Percentiles rank a stretch among this genome's conserved stretches.
phyloP scores from a whole-genome alignment of 2,888 invertebrate species.

The Rosalia funebris region DNA sequence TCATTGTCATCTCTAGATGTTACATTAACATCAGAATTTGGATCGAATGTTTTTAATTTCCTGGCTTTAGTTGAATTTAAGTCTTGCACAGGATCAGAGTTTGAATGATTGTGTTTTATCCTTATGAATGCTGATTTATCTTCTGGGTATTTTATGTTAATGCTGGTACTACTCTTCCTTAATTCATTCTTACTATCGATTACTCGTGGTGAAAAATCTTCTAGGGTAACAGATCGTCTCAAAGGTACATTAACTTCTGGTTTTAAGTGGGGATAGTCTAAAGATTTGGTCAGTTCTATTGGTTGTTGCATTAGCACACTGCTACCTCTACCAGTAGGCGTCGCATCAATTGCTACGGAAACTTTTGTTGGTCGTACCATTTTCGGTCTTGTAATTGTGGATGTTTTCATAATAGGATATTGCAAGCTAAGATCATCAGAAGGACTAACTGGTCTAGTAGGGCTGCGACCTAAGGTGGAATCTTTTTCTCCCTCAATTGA shows the following conservation, averaged over 20 bases:
- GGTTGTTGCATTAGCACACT: conserved; percentile 81
- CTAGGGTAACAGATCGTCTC: conserved; percentile 65
- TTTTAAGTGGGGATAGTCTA: conserved; percentile 61
- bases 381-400: conserved; percentile 50
- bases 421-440: conserved; percentile 39
- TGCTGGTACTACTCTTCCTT: conserved; percentile 56
- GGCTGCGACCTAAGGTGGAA: conserved; percentile 57
- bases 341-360: conserved; percentile 82
- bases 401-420: conserved; percentile 49
- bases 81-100: conserved; percentile 76
- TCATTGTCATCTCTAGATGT: conserved; percentile 74
- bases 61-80: conserved; percentile 52
- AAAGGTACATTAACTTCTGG: conserved; percentile 52
- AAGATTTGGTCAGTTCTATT: conserved; percentile 77
- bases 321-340: conserved; percentile 77
- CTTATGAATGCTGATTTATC: conserved; percentile 60
- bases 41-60: conserved; percentile 63
- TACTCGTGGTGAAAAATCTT: conserved; percentile 57
- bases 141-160: conserved; percentile 56
- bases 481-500: conserved; percentile 45
- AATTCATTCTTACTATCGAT: conserved; percentile 46
- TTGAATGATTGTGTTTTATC: conserved; percentile 74
- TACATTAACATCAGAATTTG: conserved; percentile 74
- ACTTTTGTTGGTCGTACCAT: conserved; percentile 71
- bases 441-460: conserved; percentile 61